Evolutionary conservation across 2,888 invertebrate genomes (phyloP).

Genomic region (Tridacna crocea): DNA sequence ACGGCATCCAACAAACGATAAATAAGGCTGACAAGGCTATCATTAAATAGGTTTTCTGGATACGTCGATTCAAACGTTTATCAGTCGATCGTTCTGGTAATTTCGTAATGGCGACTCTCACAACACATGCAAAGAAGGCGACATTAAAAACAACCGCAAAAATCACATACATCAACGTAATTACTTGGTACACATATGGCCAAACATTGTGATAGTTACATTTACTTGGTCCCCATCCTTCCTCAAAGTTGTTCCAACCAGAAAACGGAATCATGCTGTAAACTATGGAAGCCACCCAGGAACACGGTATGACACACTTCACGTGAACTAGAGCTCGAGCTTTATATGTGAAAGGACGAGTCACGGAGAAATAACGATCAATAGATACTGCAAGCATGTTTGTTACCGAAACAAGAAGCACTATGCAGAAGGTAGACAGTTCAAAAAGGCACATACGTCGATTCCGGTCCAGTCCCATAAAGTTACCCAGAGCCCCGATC

Average conservation of each 20-base stretch:
- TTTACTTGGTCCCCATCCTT: neutral
- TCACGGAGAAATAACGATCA: conserved; percentile 48
- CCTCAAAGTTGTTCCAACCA: conserved; percentile 39
- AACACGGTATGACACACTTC: conserved; percentile 23
- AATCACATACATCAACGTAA: conserved; percentile 2
- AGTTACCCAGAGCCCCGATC: conserved; percentile 38
- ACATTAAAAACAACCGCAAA: conserved; percentile 19
- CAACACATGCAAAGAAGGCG: conserved; percentile 34
- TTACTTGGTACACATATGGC: conserved; percentile 19
- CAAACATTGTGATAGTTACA: conserved; percentile 30
- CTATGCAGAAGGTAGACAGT: conserved; percentile 7
- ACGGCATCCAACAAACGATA: conserved; percentile 54
- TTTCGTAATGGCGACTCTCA: conserved; percentile 26
- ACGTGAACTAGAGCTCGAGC: conserved; percentile 24
- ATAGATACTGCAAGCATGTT: conserved; percentile 50
- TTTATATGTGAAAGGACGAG: conserved; percentile 46
- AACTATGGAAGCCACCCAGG: conserved; percentile 22
- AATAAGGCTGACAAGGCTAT: conserved; percentile 46
- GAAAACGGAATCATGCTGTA: conserved; percentile 34
- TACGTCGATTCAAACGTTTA: conserved; percentile 16
- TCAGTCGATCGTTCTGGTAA: conserved; percentile 5
- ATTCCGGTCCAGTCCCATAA: conserved; percentile 29
- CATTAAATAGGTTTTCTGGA: conserved; percentile 46
- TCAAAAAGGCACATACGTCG: conserved; percentile 31
- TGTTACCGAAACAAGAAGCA: conserved; percentile 35